Evolutionary conservation across 2,888 invertebrate genomes (phyloP).

Genomic region (Drosophila atripex): DNA sequence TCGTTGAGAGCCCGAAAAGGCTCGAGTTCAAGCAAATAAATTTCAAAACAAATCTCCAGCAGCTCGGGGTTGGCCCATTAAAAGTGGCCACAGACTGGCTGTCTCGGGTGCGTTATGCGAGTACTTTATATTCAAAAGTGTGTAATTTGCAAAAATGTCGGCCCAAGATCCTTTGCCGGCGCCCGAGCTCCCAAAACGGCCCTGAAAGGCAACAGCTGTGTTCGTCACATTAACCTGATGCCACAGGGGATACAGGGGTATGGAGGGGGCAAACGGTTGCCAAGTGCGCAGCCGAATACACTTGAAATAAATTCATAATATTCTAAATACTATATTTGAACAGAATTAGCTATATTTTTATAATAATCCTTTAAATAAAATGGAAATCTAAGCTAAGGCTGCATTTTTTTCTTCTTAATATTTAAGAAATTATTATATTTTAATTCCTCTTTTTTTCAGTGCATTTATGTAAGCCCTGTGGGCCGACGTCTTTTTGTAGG

Average conservation of each 20-base stretch:
- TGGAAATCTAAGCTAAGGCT: neutral
- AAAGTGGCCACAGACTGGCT: conserved; percentile 43
- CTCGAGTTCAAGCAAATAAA: conserved; percentile 20
- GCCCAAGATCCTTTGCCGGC: conserved; percentile 3
- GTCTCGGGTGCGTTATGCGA: conserved; percentile 57
- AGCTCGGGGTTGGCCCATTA: conserved; percentile 36
- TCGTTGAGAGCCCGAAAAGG: neutral
- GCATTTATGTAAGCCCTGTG: conserved; percentile 21
- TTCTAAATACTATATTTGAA: neutral
- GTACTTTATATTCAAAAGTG: conserved; percentile 79
- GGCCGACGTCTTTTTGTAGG: conserved; percentile 43
- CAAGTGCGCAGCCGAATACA: conserved; percentile 13
- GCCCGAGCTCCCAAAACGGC: conserved; percentile 16
- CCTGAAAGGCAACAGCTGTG: conserved; percentile 62
- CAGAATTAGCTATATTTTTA: too few relatives aligned
- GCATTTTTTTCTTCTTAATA: neutral
- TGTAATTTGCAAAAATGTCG: conserved; percentile 74
- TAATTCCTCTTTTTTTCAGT: neutral
- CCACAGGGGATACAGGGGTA: conserved; percentile 21
- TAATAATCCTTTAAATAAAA: neutral
- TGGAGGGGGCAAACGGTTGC: neutral
- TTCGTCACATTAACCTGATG: conserved; percentile 73
- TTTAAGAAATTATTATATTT: neutral
- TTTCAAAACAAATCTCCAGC: conserved; percentile 16
- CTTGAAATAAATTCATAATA: neutral